Evolutionary conservation across 2,113 vertebrate species (phyloP).

Genomic region (Alexandromys fortis): DNA sequence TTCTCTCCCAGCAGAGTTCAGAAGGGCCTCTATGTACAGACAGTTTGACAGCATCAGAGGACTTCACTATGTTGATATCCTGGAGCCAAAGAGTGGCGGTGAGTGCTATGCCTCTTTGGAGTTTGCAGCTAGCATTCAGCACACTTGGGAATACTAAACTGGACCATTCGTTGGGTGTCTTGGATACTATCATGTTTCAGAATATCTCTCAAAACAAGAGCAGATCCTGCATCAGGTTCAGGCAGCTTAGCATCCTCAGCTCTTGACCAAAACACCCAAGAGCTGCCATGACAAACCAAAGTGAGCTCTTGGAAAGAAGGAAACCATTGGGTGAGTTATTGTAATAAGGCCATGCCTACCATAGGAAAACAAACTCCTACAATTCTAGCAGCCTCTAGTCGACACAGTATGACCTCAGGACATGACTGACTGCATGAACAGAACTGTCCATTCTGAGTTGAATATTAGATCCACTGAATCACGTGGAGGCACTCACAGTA

Average conservation of each 20-base stretch:
- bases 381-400: not conserved
- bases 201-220: not conserved
- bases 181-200: not conserved
- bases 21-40: not conserved
- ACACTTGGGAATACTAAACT: not conserved
- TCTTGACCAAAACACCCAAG: not conserved
- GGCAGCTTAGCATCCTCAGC: not conserved
- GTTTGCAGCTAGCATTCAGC: not conserved
- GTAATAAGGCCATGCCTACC: not conserved
- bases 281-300: not conserved
- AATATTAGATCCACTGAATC: not conserved
- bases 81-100: not conserved
- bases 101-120: not conserved
- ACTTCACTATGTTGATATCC: not conserved
- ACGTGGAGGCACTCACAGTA: not conserved
- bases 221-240: not conserved
- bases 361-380: not conserved
- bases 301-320: not conserved
- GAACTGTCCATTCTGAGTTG: not conserved
- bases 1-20: not conserved
- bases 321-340: not conserved
- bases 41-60: not conserved
- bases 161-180: not conserved
- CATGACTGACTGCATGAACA: not conserved
- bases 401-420: not conserved